Conservation (phyloP, 2,888 invertebrate genomes). For the Nymphalis c-album region DNA sequence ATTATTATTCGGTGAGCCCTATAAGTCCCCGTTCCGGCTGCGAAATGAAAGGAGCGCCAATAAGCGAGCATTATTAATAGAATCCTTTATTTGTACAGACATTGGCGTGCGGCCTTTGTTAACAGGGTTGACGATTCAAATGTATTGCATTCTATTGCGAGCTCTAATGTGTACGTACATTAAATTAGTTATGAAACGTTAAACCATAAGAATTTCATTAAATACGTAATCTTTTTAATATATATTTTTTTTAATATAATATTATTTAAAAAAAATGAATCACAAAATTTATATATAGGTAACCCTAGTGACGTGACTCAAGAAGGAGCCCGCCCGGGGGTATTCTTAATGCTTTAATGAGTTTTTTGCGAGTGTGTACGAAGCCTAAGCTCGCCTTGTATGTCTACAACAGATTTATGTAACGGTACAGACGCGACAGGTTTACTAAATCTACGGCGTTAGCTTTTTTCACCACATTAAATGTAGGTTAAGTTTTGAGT, state of each 20-base stretch:
- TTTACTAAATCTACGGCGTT: slow-evolving; percentile 36
- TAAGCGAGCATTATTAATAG: slow-evolving; percentile 44
- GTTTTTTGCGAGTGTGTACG: slow-evolving; percentile 40
- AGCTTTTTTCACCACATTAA: slow-evolving; percentile 35
- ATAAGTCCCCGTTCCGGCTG: slow-evolving; percentile 36
- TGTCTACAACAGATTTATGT: slow-evolving; percentile 41
- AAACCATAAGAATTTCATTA: too few species aligned
- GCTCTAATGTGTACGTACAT: not conserved
- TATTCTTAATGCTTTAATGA: slow-evolving; percentile 44
- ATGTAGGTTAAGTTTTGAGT: slow-evolving; percentile 24
- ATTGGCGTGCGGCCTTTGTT: slow-evolving; percentile 34
- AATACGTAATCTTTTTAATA: too few species aligned
- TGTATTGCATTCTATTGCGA: not conserved
- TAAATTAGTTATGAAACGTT: too few species aligned
- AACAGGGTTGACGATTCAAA: slow-evolving; percentile 28
- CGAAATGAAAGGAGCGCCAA: slow-evolving; percentile 38
- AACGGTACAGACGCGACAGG: slow-evolving; percentile 35
- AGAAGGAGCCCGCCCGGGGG: slow-evolving; percentile 27
- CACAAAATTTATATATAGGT: too few species aligned
- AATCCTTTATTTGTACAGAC: slow-evolving; percentile 41
- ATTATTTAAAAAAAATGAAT: too few species aligned
- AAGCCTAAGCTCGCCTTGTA: slow-evolving; percentile 36
- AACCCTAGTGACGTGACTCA: slow-evolving; percentile 34
- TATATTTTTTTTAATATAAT: too few species aligned
- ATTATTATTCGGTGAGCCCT: slow-evolving; percentile 42